Evolutionary conservation across 2,888 invertebrate species (phyloP).

Genomic region (Tridacna gigas): DNA sequence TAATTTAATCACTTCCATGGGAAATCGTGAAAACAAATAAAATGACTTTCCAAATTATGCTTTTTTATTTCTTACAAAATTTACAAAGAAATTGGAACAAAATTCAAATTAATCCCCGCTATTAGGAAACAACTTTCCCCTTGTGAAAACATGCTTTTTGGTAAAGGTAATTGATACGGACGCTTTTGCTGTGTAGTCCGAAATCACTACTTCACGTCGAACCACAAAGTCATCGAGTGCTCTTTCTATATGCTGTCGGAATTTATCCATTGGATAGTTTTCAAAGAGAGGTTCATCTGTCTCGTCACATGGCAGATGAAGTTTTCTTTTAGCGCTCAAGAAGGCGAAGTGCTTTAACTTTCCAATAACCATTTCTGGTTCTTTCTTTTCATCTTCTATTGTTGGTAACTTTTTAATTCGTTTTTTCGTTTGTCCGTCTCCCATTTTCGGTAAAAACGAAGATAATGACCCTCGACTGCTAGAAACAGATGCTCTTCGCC

Average conservation of each 20-base stretch:
- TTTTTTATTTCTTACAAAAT: too few species aligned
- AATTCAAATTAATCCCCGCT: too few species aligned
- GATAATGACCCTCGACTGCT: slow-evolving; percentile 10
- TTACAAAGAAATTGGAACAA: too few species aligned
- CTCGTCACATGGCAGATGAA: not conserved
- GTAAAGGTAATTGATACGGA: slow-evolving; percentile 68
- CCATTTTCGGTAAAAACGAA: not conserved
- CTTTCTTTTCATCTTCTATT: not conserved
- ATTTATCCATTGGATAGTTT: slow-evolving; percentile 55
- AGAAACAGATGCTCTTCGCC: not conserved
- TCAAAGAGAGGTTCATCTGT: slow-evolving; percentile 35
- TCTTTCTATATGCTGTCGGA: slow-evolving; percentile 55
- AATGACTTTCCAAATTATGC: too few species aligned
- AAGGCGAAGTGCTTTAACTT: slow-evolving; percentile 54
- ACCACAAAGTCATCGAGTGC: slow-evolving; percentile 71
- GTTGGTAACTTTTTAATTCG: not conserved
- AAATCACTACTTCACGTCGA: slow-evolving; percentile 67
- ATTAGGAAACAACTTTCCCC: not conserved
- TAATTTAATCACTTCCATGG: too few species aligned
- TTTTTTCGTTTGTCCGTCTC: not conserved
- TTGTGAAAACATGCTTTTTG: slow-evolving; percentile 63
- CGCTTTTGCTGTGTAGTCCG: slow-evolving; percentile 59
- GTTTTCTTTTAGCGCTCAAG: slow-evolving; percentile 27
- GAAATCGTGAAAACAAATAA: too few species aligned
- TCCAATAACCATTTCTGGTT: slow-evolving; percentile 31